A percentile compares a stretch with the other conserved stretches of the same genome.
These are phyloP conservation scores for Canis aureus DNA, from an alignment of 2,113 vertebrate genomes.

Conservation along the genomic window DNA sequence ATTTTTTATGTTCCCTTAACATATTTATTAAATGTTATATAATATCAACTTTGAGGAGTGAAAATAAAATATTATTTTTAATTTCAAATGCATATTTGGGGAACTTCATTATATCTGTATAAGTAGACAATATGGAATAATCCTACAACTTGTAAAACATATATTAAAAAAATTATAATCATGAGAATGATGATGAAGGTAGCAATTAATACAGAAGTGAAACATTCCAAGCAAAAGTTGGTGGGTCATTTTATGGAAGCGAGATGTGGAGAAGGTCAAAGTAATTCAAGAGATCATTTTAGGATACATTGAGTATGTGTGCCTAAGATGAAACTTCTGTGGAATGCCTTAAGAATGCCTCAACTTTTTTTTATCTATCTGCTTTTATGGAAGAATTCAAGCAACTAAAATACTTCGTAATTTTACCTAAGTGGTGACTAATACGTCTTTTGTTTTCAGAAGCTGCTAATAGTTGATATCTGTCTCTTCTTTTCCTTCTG, in stretches of 20 bases:
- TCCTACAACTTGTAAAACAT: background rate
- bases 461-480: slow-evolving; percentile 71
- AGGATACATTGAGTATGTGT: background rate
- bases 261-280: background rate
- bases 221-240: background rate
- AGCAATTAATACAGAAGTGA: background rate
- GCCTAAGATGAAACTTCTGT: background rate
- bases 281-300: background rate
- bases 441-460: background rate
- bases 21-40: slow-evolving; percentile 81
- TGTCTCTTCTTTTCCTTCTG: slow-evolving; percentile 55
- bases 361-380: background rate
- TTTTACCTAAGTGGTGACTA: background rate
- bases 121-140: background rate
- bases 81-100: slow-evolving; percentile 46
- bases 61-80: slow-evolving; percentile 59
- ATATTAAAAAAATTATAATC: background rate
- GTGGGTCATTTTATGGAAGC: background rate
- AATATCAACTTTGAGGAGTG: slow-evolving; percentile 63
- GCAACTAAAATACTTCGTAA: background rate
- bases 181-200: background rate
- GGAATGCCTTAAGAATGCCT: background rate
- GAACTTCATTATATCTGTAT: background rate
- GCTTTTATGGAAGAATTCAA: background rate
- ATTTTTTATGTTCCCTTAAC: slow-evolving; percentile 76